phyloP scores from a whole-genome alignment of 2,888 invertebrate species.

The Ferrisia virgata region DNA sequence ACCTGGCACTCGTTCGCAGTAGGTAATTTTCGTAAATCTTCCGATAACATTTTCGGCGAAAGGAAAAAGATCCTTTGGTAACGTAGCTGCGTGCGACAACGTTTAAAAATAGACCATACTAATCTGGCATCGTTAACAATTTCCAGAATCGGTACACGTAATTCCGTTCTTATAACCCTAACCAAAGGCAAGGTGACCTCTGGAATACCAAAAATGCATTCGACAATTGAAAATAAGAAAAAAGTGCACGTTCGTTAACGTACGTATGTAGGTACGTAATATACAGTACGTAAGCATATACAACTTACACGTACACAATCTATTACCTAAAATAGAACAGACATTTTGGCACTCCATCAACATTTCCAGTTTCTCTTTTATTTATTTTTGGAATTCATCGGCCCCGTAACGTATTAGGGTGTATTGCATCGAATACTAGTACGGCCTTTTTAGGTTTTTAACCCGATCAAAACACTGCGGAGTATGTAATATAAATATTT shows the following conservation, averaged over 20 bases:
- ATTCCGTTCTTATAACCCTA: constrained; percentile 31
- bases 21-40: background rate
- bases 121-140: constrained; percentile 3
- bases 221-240: constrained; percentile 15
- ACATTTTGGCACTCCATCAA: constrained; percentile 28
- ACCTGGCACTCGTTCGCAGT: background rate
- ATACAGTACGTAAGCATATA: background rate
- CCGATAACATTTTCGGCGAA: background rate
- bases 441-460: too few species aligned
- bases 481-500: too few species aligned
- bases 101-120: background rate
- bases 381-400: constrained; percentile 33
- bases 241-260: constrained; percentile 2
- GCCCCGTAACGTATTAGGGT: background rate
- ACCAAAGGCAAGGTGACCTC: constrained; percentile 40
- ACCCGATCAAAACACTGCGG: too few species aligned
- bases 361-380: background rate
- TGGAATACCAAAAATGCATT: constrained; percentile 38
- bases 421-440: too few species aligned
- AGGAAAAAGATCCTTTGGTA: background rate
- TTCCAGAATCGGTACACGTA: background rate
- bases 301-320: background rate
- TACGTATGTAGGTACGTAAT: too few species aligned
- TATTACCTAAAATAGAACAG: constrained; percentile 10
- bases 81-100: background rate